phyloP scores from a whole-genome alignment of 2,888 invertebrate species.

The Trissolcus brochymenae region DNA sequence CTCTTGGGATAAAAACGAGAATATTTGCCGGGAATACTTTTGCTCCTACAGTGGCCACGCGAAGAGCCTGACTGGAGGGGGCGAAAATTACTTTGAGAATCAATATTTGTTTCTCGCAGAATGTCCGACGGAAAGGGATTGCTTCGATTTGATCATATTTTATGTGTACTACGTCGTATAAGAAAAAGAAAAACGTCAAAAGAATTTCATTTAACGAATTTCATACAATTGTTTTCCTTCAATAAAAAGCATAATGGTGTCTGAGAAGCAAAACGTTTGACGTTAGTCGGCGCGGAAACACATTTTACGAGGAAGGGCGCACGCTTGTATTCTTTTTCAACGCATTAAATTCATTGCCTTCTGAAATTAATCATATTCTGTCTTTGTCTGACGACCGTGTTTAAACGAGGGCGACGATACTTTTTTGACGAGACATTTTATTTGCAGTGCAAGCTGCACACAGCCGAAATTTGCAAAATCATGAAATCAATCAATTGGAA shows the following conservation, averaged over 20 bases:
- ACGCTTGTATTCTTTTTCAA: conserved; percentile 32
- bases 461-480: conserved; percentile 66
- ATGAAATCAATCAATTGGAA: conserved; percentile 66
- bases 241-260: conserved; percentile 43
- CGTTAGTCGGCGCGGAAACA: conserved; percentile 14
- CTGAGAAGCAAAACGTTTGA: conserved; percentile 21
- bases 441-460: conserved; percentile 21
- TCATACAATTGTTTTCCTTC: conserved; percentile 39
- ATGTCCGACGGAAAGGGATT: conserved; percentile 54
- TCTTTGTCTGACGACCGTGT: background rate
- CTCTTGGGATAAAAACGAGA: conserved; percentile 69
- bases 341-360: conserved; percentile 36
- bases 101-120: conserved; percentile 59
- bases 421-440: background rate
- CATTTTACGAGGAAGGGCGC: conserved; percentile 25
- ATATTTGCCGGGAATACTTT: conserved; percentile 74
- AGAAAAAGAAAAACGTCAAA: conserved; percentile 30
- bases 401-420: conserved; percentile 5
- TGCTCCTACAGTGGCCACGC: conserved; percentile 53
- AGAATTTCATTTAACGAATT: conserved; percentile 49
- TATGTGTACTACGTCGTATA: conserved; percentile 45
- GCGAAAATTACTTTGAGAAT: conserved; percentile 60
- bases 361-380: conserved; percentile 22
- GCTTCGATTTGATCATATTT: conserved; percentile 49
- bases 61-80: conserved; percentile 25